Conservation (phyloP, 2,888 invertebrate species). For the Macroteleia sp. region DNA sequence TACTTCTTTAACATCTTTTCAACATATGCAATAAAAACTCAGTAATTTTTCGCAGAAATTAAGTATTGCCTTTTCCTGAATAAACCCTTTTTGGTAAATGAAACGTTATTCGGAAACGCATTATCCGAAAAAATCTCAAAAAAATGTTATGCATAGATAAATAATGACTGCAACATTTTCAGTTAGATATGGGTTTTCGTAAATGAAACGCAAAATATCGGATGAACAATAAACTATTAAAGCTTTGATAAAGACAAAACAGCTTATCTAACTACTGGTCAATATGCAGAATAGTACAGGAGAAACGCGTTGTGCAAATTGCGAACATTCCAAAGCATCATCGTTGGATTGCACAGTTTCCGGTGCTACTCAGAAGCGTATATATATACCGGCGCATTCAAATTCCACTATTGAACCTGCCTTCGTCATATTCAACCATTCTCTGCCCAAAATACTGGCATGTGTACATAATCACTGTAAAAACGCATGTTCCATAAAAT, state of each 20-base stretch:
- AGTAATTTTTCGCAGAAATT: no score
- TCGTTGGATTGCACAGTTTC: slow-evolving; percentile 78
- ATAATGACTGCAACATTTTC: no score
- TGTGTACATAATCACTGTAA: slow-evolving; percentile 53
- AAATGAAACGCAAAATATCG: slow-evolving; percentile 43
- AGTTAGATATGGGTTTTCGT: no score
- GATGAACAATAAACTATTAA: slow-evolving; percentile 46
- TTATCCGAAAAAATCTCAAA: no score
- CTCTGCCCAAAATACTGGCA: slow-evolving; percentile 47
- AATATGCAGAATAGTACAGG: slow-evolving; percentile 70
- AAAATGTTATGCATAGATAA: no score
- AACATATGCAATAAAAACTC: no score
- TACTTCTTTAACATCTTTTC: no score
- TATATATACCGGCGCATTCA: slow-evolving; percentile 64
- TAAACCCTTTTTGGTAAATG: no score
- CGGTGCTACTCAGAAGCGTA: slow-evolving; percentile 58
- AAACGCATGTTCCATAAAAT: slow-evolving; percentile 39
- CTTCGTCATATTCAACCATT: slow-evolving; percentile 59
- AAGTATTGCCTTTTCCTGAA: no score
- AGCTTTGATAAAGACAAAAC: slow-evolving; percentile 59
- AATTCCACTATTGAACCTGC: slow-evolving; percentile 67
- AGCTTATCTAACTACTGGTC: slow-evolving; percentile 63
- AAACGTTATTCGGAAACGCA: no score
- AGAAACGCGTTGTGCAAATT: slow-evolving; percentile 76
- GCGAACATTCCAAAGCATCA: slow-evolving; percentile 79